Base-by-base conservation (phyloP, 2,888 invertebrate species). In the Hyposoter dolosus region DNA sequence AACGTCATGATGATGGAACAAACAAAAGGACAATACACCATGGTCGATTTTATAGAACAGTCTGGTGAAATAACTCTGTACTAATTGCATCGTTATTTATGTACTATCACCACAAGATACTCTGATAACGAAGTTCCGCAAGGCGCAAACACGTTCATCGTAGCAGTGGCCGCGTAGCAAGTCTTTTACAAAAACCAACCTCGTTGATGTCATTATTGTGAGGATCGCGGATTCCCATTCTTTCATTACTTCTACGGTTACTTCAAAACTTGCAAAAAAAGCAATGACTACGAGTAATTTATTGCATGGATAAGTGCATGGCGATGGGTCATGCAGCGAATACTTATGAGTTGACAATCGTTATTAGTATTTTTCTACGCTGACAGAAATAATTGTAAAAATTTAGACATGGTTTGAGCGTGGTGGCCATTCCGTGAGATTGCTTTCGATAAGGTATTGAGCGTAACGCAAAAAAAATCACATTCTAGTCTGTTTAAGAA, bases 11-110 rank as follows among this genome's bases (percentile, higher is more conserved):
- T 63, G 23, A 63, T 63, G 63, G 63, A 63, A 32, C 28, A 63
- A 28, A 63, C 63, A 5, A 23, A 23, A 10, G 63, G 28, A 9
- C 63, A 63, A 12, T 63, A 28, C 63, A 63, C 63, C 23, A 23
- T 63, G 63, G 63, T 63, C 15, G 63, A 63, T 32, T 63, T 63
- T 12, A 63, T 63, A 28, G 63, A 63, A 23, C 63, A 63, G n/a
- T 50, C 47, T 50, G 47, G 47, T 50, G 5, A 17, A 50, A 50
- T 50, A 17, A 50, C 17, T n/a, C 47, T 50, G 15, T 50, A 50
- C 47, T 50, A 50, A 50, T 50, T 50, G n/a, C 17, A 50, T 50
- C 47, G n/a, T 40, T 40, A 40, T 7, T 40, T 12, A 47, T 5
- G 3, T 17, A 47, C 17, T 47, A 40, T 40, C 10, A 40, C 10